Evolutionary conservation across 2,888 invertebrate species (phyloP).

Genomic region (Graphium colonna): DNA sequence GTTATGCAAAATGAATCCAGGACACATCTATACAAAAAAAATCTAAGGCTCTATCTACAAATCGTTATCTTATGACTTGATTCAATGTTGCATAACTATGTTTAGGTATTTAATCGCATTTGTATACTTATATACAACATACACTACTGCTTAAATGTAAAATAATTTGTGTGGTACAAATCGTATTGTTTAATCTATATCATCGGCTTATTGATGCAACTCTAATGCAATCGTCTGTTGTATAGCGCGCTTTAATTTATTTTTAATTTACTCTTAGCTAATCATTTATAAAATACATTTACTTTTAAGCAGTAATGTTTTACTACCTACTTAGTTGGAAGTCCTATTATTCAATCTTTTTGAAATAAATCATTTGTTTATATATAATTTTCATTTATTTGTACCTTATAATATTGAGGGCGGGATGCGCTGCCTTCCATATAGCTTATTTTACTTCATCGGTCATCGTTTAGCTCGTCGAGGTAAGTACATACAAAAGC

Average conservation of each 20-base stretch:
- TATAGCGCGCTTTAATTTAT: constrained; percentile 29
- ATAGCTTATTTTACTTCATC: too few species aligned
- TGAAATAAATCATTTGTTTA: constrained; percentile 66
- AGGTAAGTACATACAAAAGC: too few species aligned
- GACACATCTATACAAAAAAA: too few species aligned
- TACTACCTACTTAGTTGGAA: constrained; percentile 37
- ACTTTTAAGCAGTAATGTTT: constrained; percentile 42
- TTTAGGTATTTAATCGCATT: constrained; percentile 20
- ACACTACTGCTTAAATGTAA: constrained; percentile 40
- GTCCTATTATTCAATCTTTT: constrained; percentile 47
- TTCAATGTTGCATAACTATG: background rate
- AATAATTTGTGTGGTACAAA: constrained; percentile 35
- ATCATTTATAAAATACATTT: constrained; percentile 21
- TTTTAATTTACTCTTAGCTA: constrained; percentile 31
- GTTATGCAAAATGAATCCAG: background rate
- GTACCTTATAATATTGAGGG: too few species aligned
- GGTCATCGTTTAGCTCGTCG: too few species aligned
- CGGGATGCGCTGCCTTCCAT: too few species aligned
- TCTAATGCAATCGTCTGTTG: constrained; percentile 38
- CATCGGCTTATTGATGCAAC: constrained; percentile 24
- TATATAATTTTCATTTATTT: constrained; percentile 31
- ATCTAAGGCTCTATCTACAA: too few species aligned
- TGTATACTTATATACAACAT: constrained; percentile 27
- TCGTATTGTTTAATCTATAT: constrained; percentile 25
- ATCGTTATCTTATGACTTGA: too few species aligned